Percentiles rank a stretch among this genome's conserved stretches.
phyloP scores from a whole-genome alignment of 2,113 vertebrate genomes.

The Octodon degus region DNA sequence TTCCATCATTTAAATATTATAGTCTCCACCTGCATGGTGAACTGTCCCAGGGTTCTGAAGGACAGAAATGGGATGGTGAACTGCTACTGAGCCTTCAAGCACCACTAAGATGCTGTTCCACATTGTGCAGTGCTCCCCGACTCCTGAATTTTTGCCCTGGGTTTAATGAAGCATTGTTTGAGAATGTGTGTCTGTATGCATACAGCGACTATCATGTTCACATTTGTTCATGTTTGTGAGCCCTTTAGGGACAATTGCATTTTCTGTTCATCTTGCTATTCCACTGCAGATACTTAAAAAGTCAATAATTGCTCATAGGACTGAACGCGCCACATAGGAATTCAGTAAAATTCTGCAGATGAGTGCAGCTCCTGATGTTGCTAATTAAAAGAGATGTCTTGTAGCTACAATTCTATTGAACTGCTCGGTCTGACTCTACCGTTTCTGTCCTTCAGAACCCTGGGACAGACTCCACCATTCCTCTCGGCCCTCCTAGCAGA shows the following conservation, averaged over 20 bases:
- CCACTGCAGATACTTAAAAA: neutral
- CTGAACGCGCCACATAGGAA: neutral
- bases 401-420: neutral
- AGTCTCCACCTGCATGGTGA: no score
- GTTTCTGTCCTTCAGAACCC: neutral
- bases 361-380: neutral
- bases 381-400: neutral
- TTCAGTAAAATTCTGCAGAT: neutral
- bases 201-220: neutral
- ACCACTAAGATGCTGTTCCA: neutral
- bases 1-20: no score
- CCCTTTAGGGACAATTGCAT: neutral
- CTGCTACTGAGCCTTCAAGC: neutral
- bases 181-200: neutral
- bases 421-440: neutral
- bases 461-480: neutral
- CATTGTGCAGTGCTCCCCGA: neutral
- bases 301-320: neutral
- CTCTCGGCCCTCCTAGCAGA: neutral
- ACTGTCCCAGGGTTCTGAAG: no score
- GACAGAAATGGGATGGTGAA: neutral
- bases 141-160: neutral
- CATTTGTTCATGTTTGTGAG: neutral
- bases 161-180: neutral
- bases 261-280: neutral